phyloP scores from a whole-genome alignment of 2,888 invertebrate genomes.

The Leptura quadrifasciata region DNA sequence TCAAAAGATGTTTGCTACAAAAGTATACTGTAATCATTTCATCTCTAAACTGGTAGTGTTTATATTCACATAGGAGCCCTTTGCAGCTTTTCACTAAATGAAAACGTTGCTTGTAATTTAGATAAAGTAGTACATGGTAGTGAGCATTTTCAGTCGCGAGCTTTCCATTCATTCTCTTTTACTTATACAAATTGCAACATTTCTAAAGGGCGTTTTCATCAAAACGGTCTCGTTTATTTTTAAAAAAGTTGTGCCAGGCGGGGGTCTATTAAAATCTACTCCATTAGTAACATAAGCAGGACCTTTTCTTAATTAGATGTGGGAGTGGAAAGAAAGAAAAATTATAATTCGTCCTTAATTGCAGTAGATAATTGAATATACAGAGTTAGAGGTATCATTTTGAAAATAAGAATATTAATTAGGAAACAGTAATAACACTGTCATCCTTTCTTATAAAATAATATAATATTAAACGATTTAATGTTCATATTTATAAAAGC shows the following conservation, averaged over 20 bases:
- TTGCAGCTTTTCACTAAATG: conserved; percentile 66
- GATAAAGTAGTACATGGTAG: conserved; percentile 64
- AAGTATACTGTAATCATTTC: conserved; percentile 62
- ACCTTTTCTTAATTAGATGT: neutral
- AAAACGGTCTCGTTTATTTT: conserved; percentile 52
- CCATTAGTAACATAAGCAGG: neutral
- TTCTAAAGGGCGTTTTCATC: conserved; percentile 60
- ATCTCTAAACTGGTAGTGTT: conserved; percentile 62
- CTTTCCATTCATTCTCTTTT: conserved; percentile 64
- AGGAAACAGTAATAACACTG: no score
- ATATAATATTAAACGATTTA: no score
- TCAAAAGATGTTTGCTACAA: conserved; percentile 61
- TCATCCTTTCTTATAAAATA: no score
- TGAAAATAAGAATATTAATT: neutral
- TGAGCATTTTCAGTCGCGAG: conserved; percentile 56
- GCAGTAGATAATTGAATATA: neutral
- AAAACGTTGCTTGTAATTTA: conserved; percentile 68
- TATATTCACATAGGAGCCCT: conserved; percentile 61
- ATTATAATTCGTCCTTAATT: neutral
- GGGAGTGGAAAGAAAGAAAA: neutral
- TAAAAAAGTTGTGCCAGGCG: conserved; percentile 33
- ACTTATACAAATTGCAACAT: conserved; percentile 69
- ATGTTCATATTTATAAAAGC: no score
- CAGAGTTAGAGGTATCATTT: neutral
- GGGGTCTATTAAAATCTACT: conserved; percentile 9